These are phyloP conservation scores for Percina caprodes DNA, from an alignment of 2,113 vertebrate species.

Conservation along the genomic window DNA sequence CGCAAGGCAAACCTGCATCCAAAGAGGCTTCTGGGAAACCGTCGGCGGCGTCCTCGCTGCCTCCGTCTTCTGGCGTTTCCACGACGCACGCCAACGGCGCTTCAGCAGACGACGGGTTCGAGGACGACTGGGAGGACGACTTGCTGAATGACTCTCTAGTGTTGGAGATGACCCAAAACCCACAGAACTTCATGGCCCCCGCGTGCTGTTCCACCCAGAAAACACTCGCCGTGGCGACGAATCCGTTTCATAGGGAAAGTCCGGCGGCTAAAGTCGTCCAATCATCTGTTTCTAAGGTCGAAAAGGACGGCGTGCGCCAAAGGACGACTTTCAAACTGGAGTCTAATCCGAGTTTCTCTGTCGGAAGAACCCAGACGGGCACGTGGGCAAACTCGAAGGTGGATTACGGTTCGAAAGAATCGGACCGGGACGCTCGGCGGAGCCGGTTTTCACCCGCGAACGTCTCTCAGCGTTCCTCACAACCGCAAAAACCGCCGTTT, in stretches of 20 bases:
- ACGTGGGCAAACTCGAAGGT: background rate
- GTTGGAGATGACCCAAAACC: slow-evolving; percentile 87
- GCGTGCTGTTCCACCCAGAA: slow-evolving; percentile 69
- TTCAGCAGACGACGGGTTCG: slow-evolving; percentile 72
- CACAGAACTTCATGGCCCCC: slow-evolving; percentile 72
- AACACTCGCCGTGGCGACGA: background rate
- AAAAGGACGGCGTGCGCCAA: slow-evolving; percentile 19
- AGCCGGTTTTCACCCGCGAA: too few relatives aligned
- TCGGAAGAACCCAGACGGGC: background rate
- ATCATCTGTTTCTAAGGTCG: background rate
- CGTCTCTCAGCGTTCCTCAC: background rate
- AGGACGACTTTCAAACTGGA: slow-evolving; percentile 52
- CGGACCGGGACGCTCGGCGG: background rate
- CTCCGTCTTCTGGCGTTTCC: background rate
- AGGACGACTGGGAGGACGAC: slow-evolving; percentile 88
- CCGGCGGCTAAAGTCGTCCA: background rate
- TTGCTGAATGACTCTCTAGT: slow-evolving; percentile 88
- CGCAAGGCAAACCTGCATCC: slow-evolving; percentile 1
- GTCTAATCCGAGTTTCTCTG: slow-evolving; percentile 51
- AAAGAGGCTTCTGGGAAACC: slow-evolving; percentile 18
- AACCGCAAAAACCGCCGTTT: background rate
- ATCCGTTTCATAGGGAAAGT: background rate
- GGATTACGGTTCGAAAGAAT: rapidly evolving
- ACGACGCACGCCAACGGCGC: rapidly evolving
- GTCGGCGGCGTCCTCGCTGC: rapidly evolving